These are phyloP conservation scores for Drosophila lacteicornis DNA, from an alignment of 1,140 invertebrate genomes.

Conservation along the genomic window DNA sequence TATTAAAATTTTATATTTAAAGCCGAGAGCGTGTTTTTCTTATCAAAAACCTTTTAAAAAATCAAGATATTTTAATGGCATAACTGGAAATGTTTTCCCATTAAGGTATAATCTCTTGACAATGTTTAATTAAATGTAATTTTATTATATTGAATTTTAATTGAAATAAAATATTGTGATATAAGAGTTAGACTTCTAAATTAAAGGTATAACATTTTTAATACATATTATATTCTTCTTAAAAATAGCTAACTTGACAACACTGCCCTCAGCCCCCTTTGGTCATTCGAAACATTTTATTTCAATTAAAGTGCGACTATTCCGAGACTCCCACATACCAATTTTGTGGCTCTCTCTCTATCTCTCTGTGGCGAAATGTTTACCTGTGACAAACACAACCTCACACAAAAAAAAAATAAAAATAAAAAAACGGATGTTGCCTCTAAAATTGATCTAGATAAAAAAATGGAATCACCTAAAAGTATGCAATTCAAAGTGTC, in stretches of 20 bases:
- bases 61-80: too few species aligned
- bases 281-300: conserved; percentile 62
- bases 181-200: too few species aligned
- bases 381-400: conserved; percentile 54
- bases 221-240: too few species aligned
- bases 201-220: too few species aligned
- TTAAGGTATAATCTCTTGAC: too few species aligned
- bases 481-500: conserved; percentile 47
- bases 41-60: too few species aligned
- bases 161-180: too few species aligned
- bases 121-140: too few species aligned
- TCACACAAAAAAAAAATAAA: conserved; percentile 15
- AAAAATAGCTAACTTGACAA: background rate
- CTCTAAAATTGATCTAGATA: conserved; percentile 61
- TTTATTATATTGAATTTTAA: too few species aligned
- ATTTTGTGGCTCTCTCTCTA: conserved; percentile 27
- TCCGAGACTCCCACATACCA: conserved; percentile 43
- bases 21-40: too few species aligned
- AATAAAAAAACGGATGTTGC: conserved; percentile 7
- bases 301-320: conserved; percentile 68
- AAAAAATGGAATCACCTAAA: conserved; percentile 43
- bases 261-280: conserved; percentile 8
- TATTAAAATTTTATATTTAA: background rate
- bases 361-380: conserved; percentile 44
- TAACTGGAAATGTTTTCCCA: too few species aligned